Conservation (phyloP, 2,797 vertebrate genomes). For the Cercopithecus mitis region DNA sequence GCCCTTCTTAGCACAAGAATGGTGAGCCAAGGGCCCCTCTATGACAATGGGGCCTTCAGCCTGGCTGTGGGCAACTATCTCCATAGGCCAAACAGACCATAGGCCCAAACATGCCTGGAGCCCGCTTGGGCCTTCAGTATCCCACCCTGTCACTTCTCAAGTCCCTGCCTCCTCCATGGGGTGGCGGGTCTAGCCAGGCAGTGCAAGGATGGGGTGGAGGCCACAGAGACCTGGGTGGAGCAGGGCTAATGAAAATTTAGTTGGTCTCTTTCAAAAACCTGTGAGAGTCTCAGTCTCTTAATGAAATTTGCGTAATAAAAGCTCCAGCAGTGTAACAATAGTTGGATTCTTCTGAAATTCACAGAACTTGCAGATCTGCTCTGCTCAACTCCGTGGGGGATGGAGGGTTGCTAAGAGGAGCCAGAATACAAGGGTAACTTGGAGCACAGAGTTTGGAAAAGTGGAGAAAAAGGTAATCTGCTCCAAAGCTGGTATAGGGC, state of each 20-base stretch:
- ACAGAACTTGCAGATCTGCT: constrained; percentile 75
- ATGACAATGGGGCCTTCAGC: neutral
- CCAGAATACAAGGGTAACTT: neutral
- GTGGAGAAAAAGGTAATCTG: neutral
- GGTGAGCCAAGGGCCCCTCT: neutral
- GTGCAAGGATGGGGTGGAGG: neutral
- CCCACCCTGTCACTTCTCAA: constrained; percentile 29
- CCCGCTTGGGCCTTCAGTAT: neutral
- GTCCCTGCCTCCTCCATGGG: neutral
- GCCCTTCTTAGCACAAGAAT: neutral
- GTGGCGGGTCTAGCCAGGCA: constrained; percentile 39
- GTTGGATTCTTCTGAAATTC: constrained; percentile 80
- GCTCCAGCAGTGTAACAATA: constrained; percentile 76
- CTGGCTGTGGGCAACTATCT: neutral
- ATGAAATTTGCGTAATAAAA: constrained; percentile 86
- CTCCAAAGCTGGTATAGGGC: neutral
- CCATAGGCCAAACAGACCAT: neutral
- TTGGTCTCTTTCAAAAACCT: constrained; percentile 76
- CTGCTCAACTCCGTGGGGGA: constrained; percentile 42
- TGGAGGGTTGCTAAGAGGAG: neutral
- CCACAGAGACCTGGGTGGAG: constrained; percentile 61
- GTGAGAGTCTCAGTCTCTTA: constrained; percentile 79
- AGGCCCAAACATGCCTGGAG: neutral
- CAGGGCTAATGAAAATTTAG: constrained; percentile 73
- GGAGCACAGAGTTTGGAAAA: constrained; percentile 39